Evolutionary conservation across 2,113 vertebrate genomes (phyloP).

Genomic region (human (Homo sapiens)): DNA sequence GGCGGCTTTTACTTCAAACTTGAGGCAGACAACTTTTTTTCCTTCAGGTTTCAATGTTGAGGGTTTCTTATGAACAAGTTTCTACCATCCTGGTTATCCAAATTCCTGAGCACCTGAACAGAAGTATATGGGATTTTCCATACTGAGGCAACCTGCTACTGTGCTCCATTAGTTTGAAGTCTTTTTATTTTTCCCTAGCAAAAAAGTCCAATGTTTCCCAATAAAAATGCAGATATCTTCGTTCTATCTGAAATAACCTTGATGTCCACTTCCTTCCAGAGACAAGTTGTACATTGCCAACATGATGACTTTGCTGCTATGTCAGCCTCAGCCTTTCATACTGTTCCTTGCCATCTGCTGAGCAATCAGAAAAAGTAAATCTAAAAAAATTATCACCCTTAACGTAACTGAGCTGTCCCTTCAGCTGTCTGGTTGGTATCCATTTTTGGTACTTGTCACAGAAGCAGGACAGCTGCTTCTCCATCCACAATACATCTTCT

Average conservation of each 20-base stretch:
- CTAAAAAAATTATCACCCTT: conserved; percentile 98
- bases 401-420: conserved; percentile 94
- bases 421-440: conserved; percentile 83
- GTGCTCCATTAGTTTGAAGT: conserved; percentile 99
- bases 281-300: conserved; percentile 99
- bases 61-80: conserved; percentile 96
- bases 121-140: conserved; percentile 96
- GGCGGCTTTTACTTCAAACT: conserved; percentile 88
- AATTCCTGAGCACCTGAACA: conserved; percentile 98
- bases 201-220: not conserved
- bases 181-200: conserved; percentile 89
- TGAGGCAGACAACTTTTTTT: conserved; percentile 87
- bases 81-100: conserved; percentile 98
- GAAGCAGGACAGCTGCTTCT: conserved; percentile 92
- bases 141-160: conserved; percentile 96
- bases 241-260: conserved; percentile 99
- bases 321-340: conserved; percentile 96
- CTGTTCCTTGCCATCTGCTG: conserved; percentile 94
- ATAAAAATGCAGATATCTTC: conserved; percentile 91
- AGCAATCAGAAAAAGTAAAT: conserved; percentile 92
- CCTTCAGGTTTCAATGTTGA: conserved; percentile 92
- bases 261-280: conserved; percentile 96
- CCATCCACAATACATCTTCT: conserved; percentile 91
- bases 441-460: conserved; percentile 73
- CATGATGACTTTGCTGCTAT: conserved; percentile 98